Conservation (phyloP, 2,888 invertebrate genomes). For the Chromoteleia sp. region DNA sequence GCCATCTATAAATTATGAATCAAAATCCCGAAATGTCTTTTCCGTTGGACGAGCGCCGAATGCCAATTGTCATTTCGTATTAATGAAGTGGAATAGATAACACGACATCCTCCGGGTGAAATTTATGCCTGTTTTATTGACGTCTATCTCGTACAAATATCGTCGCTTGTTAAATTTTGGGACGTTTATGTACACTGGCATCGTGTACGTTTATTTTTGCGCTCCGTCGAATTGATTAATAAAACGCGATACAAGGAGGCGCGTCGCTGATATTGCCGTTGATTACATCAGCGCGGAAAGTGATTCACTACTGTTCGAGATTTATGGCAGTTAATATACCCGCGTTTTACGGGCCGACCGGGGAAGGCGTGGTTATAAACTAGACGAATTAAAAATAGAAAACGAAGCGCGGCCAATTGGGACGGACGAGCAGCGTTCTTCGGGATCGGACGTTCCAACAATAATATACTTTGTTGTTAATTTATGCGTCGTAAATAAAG, state of each 20-base stretch:
- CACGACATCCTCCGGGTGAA: slow-evolving; percentile 52
- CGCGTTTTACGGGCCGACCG: slow-evolving; percentile 47
- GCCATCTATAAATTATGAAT: slow-evolving; percentile 61
- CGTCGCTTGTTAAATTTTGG: slow-evolving; percentile 61
- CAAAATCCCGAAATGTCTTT: slow-evolving; percentile 44
- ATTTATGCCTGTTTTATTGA: slow-evolving; percentile 59
- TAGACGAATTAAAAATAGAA: slow-evolving; percentile 71
- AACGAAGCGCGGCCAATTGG: slow-evolving; percentile 69
- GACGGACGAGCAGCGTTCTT: slow-evolving; percentile 47
- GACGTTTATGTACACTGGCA: slow-evolving; percentile 51
- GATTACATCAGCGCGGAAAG: slow-evolving; percentile 66
- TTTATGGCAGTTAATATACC: slow-evolving; percentile 68
- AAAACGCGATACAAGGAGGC: slow-evolving; percentile 58
- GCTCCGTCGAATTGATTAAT: slow-evolving; percentile 53
- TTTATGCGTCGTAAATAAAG: slow-evolving; percentile 67
- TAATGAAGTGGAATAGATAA: slow-evolving; percentile 68
- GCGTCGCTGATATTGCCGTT: slow-evolving; percentile 50
- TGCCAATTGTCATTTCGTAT: slow-evolving; percentile 62
- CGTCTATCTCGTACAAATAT: slow-evolving; percentile 59
- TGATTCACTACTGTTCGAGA: slow-evolving; percentile 69
- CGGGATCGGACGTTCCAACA: too few relatives aligned
- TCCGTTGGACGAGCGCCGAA: slow-evolving; percentile 32
- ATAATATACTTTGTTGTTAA: slow-evolving; percentile 60
- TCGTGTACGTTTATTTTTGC: slow-evolving; percentile 51
- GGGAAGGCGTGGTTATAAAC: slow-evolving; percentile 67